Evolutionary conservation across 2,888 invertebrate species (phyloP).

Genomic region (Brachyptera putata): DNA sequence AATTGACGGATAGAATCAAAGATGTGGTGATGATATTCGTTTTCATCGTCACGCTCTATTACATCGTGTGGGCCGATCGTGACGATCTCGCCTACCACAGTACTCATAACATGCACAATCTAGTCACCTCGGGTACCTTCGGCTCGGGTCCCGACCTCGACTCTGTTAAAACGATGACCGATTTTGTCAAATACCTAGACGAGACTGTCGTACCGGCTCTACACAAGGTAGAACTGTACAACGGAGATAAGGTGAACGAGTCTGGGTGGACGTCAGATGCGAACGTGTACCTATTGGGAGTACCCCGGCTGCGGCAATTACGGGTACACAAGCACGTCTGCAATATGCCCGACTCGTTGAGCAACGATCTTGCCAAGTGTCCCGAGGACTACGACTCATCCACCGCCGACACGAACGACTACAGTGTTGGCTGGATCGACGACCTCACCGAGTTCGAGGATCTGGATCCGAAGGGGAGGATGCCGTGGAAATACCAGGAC

Average conservation of each 20-base stretch:
- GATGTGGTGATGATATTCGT: conserved; percentile 22
- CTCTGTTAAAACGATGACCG: background rate
- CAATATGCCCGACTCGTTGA: background rate
- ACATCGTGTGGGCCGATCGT: background rate
- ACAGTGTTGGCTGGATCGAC: conserved; percentile 18
- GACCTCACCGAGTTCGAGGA: background rate
- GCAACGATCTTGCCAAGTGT: background rate
- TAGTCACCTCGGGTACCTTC: background rate
- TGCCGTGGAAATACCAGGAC: conserved; percentile 18
- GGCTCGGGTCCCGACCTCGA: background rate
- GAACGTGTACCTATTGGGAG: conserved; percentile 22
- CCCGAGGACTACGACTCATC: background rate
- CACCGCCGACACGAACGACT: conserved; percentile 14
- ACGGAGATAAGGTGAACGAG: background rate
- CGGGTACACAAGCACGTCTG: conserved; percentile 1
- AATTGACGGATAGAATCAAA: background rate
- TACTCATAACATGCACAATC: conserved; percentile 1
- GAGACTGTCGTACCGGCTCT: conserved; percentile 25
- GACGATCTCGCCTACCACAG: conserved; percentile 23
- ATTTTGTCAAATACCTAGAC: conserved; percentile 21
- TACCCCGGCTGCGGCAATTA: conserved; percentile 26
- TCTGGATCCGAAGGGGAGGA: background rate
- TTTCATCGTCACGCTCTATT: conserved; percentile 21
- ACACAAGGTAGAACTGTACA: conserved; percentile 17
- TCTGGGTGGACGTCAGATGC: conserved; percentile 18